These are phyloP conservation scores for Oreochromis mossambicus DNA, from an alignment of 2,797 vertebrate species.

Conservation along the genomic window DNA sequence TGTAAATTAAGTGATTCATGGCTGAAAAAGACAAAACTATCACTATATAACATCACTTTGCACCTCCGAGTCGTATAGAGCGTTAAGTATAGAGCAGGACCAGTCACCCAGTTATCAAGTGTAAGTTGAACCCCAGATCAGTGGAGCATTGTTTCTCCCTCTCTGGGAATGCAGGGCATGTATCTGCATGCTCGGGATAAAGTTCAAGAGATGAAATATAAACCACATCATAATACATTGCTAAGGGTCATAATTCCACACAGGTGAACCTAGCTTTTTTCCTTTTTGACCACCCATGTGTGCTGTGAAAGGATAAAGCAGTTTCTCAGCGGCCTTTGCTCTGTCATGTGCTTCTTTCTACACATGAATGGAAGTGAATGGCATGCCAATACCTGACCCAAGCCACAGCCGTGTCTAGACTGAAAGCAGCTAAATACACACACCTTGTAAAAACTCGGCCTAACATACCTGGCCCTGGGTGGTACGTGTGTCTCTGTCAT, in stretches of 20 bases:
- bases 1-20: not conserved
- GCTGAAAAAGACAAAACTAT: not conserved
- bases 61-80: not conserved
- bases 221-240: constrained; percentile 76
- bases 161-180: constrained; percentile 73
- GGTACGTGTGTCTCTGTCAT: not conserved
- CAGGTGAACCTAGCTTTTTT: constrained; percentile 64
- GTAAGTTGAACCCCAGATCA: constrained; percentile 55
- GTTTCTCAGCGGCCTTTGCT: constrained; percentile 20
- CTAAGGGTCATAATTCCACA: constrained; percentile 69
- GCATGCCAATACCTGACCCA: constrained; percentile 33
- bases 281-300: constrained; percentile 68
- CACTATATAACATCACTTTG: not conserved
- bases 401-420: constrained; percentile 22
- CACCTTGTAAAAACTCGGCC: not conserved
- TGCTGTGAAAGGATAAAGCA: constrained; percentile 25
- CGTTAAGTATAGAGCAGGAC: not conserved
- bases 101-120: constrained; percentile 37
- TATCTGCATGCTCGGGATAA: constrained; percentile 62
- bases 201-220: constrained; percentile 77
- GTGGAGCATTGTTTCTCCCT: constrained; percentile 69
- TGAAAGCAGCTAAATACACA: not conserved
- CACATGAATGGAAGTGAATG: constrained; percentile 37
- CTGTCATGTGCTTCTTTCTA: constrained; percentile 4
- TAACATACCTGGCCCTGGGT: not conserved